Percentiles rank a stretch among this genome's conserved stretches.
Evolutionary conservation across 53 echinoderm and acorn worm species (phyloP).

Genomic region (Antedon mediterranea): DNA sequence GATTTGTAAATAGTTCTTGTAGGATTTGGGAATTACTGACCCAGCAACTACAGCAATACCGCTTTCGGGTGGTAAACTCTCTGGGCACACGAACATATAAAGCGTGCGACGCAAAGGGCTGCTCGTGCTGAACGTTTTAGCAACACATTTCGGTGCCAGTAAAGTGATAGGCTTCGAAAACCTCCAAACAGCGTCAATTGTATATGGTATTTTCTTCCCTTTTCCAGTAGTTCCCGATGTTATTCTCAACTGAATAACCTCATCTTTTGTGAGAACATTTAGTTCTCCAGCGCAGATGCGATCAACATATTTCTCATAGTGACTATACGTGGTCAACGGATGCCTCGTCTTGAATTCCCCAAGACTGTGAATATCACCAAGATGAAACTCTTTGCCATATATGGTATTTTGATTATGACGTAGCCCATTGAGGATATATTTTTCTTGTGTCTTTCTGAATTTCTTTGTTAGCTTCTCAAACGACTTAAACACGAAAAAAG

Average conservation of each 20-base stretch:
- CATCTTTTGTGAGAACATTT: slow-evolving; percentile 41
- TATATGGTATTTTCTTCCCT: slow-evolving; percentile 33
- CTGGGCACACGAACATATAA: slow-evolving; percentile 17
- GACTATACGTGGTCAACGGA: slow-evolving; percentile 39
- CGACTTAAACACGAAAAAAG: too few species aligned
- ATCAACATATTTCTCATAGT: slow-evolving; percentile 37
- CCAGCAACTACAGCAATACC: slow-evolving; percentile 23
- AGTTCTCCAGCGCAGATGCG: slow-evolving; percentile 46
- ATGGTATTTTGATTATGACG: slow-evolving; percentile 30
- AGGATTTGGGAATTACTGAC: slow-evolving; percentile 12
- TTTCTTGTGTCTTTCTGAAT: slow-evolving; percentile 42
- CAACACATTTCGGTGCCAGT: background rate
- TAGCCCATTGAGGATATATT: slow-evolving; percentile 10
- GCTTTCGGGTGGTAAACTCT: background rate
- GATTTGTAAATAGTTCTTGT: slow-evolving; percentile 5
- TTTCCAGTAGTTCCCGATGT: slow-evolving; percentile 57
- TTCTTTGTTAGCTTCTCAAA: background rate
- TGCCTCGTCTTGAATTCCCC: slow-evolving; percentile 30
- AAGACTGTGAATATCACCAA: slow-evolving; percentile 23
- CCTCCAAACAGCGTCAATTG: background rate
- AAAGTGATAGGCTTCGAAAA: background rate
- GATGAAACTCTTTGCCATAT: slow-evolving; percentile 26
- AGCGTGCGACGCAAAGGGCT: slow-evolving; percentile 19
- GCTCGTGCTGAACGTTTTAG: slow-evolving; percentile 1
- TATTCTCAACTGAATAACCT: slow-evolving; percentile 20